phyloP scores from a whole-genome alignment of 2,113 vertebrate species.

The Passer domesticus region DNA sequence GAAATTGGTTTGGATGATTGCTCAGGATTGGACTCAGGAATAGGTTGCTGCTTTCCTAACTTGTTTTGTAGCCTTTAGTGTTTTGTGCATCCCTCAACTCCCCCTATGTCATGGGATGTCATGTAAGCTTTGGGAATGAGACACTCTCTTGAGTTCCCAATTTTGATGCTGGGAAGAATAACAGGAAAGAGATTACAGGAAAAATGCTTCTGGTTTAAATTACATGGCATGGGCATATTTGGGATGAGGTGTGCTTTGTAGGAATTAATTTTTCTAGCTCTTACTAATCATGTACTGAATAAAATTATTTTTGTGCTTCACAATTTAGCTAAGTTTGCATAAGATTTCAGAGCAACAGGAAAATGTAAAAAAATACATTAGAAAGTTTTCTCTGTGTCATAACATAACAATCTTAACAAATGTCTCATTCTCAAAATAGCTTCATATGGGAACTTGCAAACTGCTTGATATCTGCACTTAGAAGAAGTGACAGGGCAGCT shows the following conservation, averaged over 20 bases:
- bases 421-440: neutral
- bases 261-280: neutral
- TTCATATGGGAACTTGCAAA: neutral
- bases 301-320: neutral
- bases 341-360: neutral
- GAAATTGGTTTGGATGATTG: neutral
- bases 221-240: neutral
- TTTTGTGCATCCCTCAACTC: neutral
- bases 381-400: neutral
- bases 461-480: neutral
- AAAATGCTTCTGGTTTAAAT: neutral
- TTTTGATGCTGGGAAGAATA: neutral
- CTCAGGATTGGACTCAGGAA: neutral
- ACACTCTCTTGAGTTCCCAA: neutral
- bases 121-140: neutral
- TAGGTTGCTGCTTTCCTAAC: neutral
- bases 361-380: accelerated
- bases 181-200: neutral
- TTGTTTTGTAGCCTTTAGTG: neutral
- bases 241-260: neutral
- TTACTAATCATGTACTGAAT: neutral
- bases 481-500: neutral
- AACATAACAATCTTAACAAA: neutral
- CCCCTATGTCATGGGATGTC: accelerated
- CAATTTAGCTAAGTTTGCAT: neutral